Percentiles rank a stretch among this genome's conserved stretches.
phyloP scores from a whole-genome alignment of 1,140 invertebrate genomes.

The Doryteuthis pealeii region DNA sequence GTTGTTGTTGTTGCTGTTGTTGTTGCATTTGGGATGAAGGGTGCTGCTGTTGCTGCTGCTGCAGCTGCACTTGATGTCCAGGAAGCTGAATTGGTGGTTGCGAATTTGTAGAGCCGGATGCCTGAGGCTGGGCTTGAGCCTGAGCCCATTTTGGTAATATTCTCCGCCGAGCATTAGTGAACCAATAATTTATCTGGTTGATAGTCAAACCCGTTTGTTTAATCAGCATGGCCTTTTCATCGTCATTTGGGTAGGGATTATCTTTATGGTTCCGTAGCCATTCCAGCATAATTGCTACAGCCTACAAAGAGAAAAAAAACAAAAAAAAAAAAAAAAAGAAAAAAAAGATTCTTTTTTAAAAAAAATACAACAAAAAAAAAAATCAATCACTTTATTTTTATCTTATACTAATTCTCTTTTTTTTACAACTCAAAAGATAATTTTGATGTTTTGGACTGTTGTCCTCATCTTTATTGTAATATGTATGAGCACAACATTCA shows the following conservation, averaged over 20 bases:
- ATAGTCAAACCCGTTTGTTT: slow-evolving; percentile 59
- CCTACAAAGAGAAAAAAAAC: slow-evolving; percentile 36
- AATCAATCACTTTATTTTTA: background rate
- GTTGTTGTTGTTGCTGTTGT: background rate
- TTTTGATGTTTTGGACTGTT: no score
- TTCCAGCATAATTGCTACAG: slow-evolving; percentile 58
- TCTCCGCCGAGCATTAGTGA: slow-evolving; percentile 81
- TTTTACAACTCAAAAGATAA: no score
- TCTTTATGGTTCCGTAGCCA: slow-evolving; percentile 61
- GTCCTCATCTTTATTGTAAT: no score
- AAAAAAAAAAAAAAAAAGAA: no score
- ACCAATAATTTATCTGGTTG: slow-evolving; percentile 85
- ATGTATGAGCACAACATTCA: no score
- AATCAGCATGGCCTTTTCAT: slow-evolving; percentile 60
- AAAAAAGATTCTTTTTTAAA: no score
- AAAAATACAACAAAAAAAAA: no score
- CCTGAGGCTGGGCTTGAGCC: background rate
- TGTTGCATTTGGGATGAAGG: background rate
- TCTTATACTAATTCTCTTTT: no score
- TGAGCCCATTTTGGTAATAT: slow-evolving; percentile 54
- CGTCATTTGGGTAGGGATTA: slow-evolving; percentile 62
- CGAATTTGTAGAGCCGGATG: slow-evolving; percentile 22
- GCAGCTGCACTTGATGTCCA: background rate
- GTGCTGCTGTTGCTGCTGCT: background rate
- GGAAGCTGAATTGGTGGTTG: background rate